Base-by-base conservation (phyloP, 2,113 vertebrate species). In the Myotis yumanensis region DNA sequence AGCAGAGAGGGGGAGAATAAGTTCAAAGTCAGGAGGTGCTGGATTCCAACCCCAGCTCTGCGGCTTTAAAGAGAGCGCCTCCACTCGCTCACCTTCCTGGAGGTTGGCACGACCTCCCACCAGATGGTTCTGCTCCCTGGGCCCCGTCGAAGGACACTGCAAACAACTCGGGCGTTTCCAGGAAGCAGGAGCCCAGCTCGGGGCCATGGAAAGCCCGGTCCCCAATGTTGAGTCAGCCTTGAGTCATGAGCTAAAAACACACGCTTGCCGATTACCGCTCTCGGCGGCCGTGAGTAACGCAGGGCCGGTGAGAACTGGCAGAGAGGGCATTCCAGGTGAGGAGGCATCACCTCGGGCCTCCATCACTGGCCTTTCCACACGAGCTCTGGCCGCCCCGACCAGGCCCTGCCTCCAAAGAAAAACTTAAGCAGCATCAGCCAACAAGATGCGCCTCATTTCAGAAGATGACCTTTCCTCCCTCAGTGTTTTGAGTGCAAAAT, bases 201-300 rank as follows among this genome's bases (percentile, higher is more conserved):
- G 97, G 97, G 98, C 97, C 98, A 98, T 95, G 97, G 98, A 97
- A 95, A 98, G 90, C 94, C 84, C 76, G 28, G 97, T 96, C 97
- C 97, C 96, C 97, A 96, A 89, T 30, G 90, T 86, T 98, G 98
- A 98, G 97, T 98, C 98, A 98, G 96, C 97, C 94, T 96, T 98
- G 98, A 98, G 97, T 98, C 98, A 98, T 89, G 93, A 96, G 96
- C 96, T 43, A 80, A 97, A 93, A 97, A 94, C 97, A 96, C 71
- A 90, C 95, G 96, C 96, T 93, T 97, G 97, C 98, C 98, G 97
- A 97, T 96, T 96, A 95, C 97, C 95, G 97, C 97, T 98, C 98
- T 98, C 23, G 0, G 96, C 97, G 97, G 97, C 97, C 97, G 86
- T 97, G 96, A 98, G 98, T 97, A 97, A 98, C 95, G 95, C 89